Base-by-base conservation (phyloP, 2,113 vertebrate species). In the Romanogobio albipinnatus region DNA sequence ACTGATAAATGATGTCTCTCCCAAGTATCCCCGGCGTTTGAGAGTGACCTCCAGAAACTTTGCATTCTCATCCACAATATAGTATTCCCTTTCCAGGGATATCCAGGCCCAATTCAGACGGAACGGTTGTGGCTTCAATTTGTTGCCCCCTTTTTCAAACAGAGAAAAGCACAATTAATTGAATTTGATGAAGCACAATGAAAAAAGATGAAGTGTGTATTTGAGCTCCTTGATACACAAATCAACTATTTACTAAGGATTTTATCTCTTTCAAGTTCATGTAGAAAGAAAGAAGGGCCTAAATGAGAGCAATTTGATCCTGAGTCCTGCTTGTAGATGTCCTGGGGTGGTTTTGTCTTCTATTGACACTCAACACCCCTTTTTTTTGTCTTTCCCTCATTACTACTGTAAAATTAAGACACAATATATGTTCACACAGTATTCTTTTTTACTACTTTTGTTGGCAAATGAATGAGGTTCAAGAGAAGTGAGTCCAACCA, bases 81-180 rank as follows among this genome's bases (percentile, higher is more conserved):
- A 97, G 85, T 92, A 94, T 64, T 96, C 93, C 88, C 85, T 95
- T 91, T 97, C 96, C 92, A 98, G 83, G 24, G 95, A 96, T 91
- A 97, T 95, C 95, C 96, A 97, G 86, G 96, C 92, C 96, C 97
- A 97, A 91, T 96, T 95, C 47, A 97, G 92, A 47, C 90, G 87
- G 89, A 96, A 97, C 1, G 91, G 89, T 86, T 96, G 95, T 24
- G 92, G 93, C 83, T 93, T 94, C 70, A 96, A 89, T 86, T 94
- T 92, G 84, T 96, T 97, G 87, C 94, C 94, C 59, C 92, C 96
- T 97, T 86, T 56, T 53, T 85, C 73, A 81, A 82, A 33, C 74
- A 73, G 83, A 88, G 58, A 66, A 73, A 80, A 82, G 11, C 9
- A 13, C 29, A 59, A 22, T 61, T 3, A 15, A 68, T 68, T 61